Evolutionary conservation across 2,113 vertebrate genomes (phyloP), one percentile per base, ranked within the genome.

Genomic region (Geococcyx californianus): DNA sequence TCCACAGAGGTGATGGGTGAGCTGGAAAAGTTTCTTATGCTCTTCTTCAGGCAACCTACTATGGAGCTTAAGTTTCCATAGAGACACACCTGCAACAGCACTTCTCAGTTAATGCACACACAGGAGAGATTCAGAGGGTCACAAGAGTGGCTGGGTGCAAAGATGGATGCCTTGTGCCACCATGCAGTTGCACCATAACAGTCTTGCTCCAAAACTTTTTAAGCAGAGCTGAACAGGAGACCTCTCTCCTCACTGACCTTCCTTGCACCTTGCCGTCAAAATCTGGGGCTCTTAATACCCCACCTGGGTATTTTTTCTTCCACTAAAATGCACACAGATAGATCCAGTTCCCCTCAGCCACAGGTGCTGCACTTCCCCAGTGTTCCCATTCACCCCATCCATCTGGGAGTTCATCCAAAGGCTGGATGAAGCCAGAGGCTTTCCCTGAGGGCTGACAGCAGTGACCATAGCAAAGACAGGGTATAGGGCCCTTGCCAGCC

Each of bases 381-480:
- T 40, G 38, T n/a, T 52, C 19, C 42, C 24, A 2, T 12, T 87
- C 59, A 15, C 33, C 28, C 54, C 54, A 38, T 16, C 23, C 1
- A 0, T 38, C 38, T 5, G 16, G 44, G 26, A 72, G 13, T 10
- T 16, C 58, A 59, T 14, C 59, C 66, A n/a, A 31, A 51, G 33
- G 28, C 15, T 45, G 54, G 28, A 28, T 16, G 15, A 24, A 67
- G 12, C 28, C 47, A 10, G 15, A 74, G 16, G 11, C n/a, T 63
- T 42, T 52, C 79, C 42, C 78, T 0, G 0, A 51, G 21, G 31
- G 26, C 70, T 87, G 59, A 28, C 67, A 78, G 47, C 60, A 67
- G 24, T 8, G 6, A 21, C 7, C 20, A n/a, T 26, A 26, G 31
- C 7, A 10, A 15, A 67, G 14, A 34, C 47, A 21, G 0, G 1